These are phyloP conservation scores for Mola mola DNA, from an alignment of 2,113 vertebrate species.

Conservation along the genomic window DNA sequence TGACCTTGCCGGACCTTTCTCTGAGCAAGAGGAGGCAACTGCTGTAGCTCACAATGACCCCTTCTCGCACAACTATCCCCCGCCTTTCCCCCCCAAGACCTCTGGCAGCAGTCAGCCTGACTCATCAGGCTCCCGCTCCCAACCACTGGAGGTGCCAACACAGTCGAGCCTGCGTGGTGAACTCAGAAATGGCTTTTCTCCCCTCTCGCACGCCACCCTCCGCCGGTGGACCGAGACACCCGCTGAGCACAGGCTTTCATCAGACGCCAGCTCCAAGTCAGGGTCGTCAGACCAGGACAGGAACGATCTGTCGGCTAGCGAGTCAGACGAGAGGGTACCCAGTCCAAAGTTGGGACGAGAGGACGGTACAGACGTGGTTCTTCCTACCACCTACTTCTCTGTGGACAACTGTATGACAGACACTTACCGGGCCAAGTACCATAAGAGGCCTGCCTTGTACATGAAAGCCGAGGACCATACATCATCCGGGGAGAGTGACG, in stretches of 20 bases:
- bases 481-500: constrained; percentile 78
- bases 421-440: constrained; percentile 93
- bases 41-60: constrained; percentile 2
- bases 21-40: constrained; percentile 72
- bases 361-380: constrained; percentile 54
- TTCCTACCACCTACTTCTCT: constrained; percentile 93
- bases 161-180: constrained; percentile 31
- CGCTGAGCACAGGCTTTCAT: constrained; percentile 65
- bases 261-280: constrained; percentile 78
- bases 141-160: constrained; percentile 21
- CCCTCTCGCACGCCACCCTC: constrained; percentile 37
- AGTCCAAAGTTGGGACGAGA: constrained; percentile 42
- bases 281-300: constrained; percentile 79
- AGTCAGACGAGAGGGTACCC: constrained; percentile 71
- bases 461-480: constrained; percentile 76
- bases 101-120: constrained; percentile 50
- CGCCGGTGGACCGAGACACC: constrained; percentile 72
- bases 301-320: constrained; percentile 77
- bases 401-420: constrained; percentile 98
- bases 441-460: constrained; percentile 85
- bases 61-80: constrained; percentile 57
- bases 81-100: constrained; percentile 89
- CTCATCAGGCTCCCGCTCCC: constrained; percentile 28
- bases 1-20: constrained; percentile 70
- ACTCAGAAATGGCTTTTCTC: constrained; percentile 46